A percentile compares a stretch with the other conserved stretches of the same genome.
These are phyloP conservation scores for Sapajus apella DNA, from an alignment of 2,113 vertebrate genomes.

Conservation along the genomic window DNA sequence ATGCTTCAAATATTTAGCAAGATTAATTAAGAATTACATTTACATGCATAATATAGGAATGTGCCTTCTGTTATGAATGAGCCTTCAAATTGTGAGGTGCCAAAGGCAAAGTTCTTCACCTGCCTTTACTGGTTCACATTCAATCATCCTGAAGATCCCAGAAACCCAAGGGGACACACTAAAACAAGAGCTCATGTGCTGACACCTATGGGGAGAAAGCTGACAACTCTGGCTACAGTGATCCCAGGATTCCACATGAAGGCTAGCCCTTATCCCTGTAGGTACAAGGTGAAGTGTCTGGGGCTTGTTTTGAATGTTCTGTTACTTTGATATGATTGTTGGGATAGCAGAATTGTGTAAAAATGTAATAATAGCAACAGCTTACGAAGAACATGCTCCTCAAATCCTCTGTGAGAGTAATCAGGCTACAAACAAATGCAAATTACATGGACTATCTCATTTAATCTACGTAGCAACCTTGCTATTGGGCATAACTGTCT, in stretches of 20 bases:
- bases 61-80: constrained; percentile 15
- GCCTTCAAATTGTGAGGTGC: constrained; percentile 20
- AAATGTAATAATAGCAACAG: not conserved
- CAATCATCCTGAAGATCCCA: not conserved
- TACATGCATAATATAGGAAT: constrained; percentile 44
- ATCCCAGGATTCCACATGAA: not conserved
- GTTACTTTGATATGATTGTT: not conserved
- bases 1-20: constrained; percentile 48
- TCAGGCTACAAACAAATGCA: not conserved
- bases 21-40: constrained; percentile 19
- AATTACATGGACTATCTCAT: not conserved
- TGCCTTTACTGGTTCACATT: not conserved
- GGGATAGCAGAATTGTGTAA: not conserved
- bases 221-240: not conserved
- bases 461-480: not conserved
- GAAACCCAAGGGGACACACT: not conserved
- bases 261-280: too few relatives aligned
- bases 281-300: not conserved
- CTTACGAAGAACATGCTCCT: not conserved
- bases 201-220: not conserved
- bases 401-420: not conserved
- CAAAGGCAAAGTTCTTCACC: constrained; percentile 21
- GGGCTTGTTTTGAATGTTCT: not conserved
- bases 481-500: not conserved
- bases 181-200: not conserved